These are phyloP conservation scores for Galago senegalensis DNA, from an alignment of 2,797 vertebrate genomes.

Conservation along the genomic window DNA sequence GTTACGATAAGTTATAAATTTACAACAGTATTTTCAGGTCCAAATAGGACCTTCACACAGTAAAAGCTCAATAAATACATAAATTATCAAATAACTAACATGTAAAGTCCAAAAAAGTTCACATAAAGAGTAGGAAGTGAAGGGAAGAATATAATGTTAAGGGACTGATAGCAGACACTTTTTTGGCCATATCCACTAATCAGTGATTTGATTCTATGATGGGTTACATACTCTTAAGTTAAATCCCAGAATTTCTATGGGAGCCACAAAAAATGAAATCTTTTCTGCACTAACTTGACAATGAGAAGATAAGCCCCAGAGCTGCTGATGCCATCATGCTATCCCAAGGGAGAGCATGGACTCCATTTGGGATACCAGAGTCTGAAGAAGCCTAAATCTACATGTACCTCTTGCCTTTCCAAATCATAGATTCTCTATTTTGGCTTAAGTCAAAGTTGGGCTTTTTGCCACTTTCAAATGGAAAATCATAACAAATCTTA, in stretches of 20 bases:
- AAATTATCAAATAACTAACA: not conserved
- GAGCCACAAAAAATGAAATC: not conserved
- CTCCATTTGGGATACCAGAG: not conserved
- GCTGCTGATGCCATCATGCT: no score
- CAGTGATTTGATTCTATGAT: not conserved
- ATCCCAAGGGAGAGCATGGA: not conserved
- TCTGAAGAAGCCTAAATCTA: not conserved
- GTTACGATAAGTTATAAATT: constrained; percentile 29
- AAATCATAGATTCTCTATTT: not conserved
- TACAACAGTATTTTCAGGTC: not conserved
- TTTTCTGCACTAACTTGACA: not conserved
- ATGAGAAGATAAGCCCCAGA: not conserved
- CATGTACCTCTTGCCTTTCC: not conserved
- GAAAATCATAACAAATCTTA: constrained; percentile 11
- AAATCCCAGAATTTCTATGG: not conserved
- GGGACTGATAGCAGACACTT: not conserved
- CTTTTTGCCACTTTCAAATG: constrained; percentile 42
- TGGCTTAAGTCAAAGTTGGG: not conserved
- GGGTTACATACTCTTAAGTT: not conserved
- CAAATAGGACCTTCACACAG: not conserved
- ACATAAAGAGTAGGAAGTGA: not conserved
- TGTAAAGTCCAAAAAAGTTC: not conserved
- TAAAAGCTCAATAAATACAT: not conserved
- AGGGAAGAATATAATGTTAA: not conserved
- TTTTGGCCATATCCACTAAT: not conserved